These are phyloP conservation scores for Cyprinus carpio DNA, from an alignment of 2,113 vertebrate genomes.

Conservation along the genomic window DNA sequence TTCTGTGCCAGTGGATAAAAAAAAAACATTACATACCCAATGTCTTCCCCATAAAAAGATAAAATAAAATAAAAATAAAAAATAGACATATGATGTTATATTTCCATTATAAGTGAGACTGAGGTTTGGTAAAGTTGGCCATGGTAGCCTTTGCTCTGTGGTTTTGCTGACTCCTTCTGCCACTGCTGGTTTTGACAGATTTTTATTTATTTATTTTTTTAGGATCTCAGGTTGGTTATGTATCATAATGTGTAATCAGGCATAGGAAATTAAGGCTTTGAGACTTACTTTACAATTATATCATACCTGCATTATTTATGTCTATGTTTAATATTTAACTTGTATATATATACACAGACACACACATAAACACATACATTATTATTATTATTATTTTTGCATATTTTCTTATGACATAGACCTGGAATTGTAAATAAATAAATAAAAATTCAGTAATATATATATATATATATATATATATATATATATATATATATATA, in stretches of 20 bases:
- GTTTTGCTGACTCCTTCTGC: neutral
- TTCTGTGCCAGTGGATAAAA: neutral
- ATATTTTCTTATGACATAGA: too few relatives aligned
- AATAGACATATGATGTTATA: neutral
- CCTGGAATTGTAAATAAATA: too few relatives aligned
- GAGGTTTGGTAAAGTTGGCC: neutral
- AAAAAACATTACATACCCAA: neutral
- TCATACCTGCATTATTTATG: too few relatives aligned
- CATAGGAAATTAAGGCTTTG: neutral
- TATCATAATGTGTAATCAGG: conserved; percentile 22
- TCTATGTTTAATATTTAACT: too few relatives aligned
- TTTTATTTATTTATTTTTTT: neutral
- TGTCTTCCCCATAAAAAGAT: neutral
- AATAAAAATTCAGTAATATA: too few relatives aligned
- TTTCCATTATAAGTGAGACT: neutral
- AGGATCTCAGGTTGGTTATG: neutral
- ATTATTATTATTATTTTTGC: too few relatives aligned
- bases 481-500: too few relatives aligned
- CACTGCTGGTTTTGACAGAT: neutral
- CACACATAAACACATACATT: too few relatives aligned
- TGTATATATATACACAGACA: too few relatives aligned
- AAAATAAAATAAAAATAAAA: too few relatives aligned
- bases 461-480: too few relatives aligned
- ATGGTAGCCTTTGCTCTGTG: neutral
- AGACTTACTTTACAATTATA: too few relatives aligned